Evolutionary conservation across 1,140 invertebrate species (phyloP).

Genomic region (Phymastichus coffea): DNA sequence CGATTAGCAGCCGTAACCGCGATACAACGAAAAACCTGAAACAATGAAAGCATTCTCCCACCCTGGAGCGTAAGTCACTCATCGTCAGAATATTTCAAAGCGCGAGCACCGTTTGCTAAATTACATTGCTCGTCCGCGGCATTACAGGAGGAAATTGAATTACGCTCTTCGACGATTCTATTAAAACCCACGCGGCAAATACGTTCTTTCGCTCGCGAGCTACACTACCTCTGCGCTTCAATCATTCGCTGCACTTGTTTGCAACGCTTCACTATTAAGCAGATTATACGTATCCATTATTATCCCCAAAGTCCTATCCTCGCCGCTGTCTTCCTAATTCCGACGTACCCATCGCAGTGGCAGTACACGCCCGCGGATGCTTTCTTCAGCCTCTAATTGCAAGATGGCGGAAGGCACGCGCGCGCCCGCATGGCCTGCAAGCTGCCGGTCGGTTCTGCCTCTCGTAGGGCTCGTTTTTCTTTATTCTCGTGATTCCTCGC

Average conservation of each 20-base stretch:
- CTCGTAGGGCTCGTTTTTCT: conserved; percentile 32
- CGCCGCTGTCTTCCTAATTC: conserved; percentile 8
- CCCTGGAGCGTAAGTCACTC: background rate
- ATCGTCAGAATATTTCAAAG: too few species aligned
- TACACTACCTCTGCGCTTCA: background rate
- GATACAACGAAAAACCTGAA: too few species aligned
- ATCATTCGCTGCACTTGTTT: background rate
- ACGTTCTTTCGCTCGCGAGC: background rate
- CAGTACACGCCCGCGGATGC: too few species aligned
- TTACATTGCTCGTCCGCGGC: too few species aligned
- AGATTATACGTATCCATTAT: conserved; percentile 11
- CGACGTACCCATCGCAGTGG: conserved; percentile 27
- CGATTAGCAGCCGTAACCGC: too few species aligned
- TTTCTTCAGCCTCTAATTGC: conserved; percentile 54
- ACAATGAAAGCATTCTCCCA: too few species aligned
- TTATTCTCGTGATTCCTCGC: too few species aligned
- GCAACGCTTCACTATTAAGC: conserved; percentile 8
- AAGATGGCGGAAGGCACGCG: conserved; percentile 44
- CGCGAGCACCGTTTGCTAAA: too few species aligned
- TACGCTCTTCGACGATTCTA: conserved; percentile 9
- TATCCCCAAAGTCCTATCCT: conserved; percentile 1
- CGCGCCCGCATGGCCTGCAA: conserved; percentile 42
- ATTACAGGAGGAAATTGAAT: background rate
- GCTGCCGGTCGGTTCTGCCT: background rate
- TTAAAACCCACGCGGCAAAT: background rate